Conservation (phyloP, 2,888 invertebrate species). For the Diploptera punctata region DNA sequence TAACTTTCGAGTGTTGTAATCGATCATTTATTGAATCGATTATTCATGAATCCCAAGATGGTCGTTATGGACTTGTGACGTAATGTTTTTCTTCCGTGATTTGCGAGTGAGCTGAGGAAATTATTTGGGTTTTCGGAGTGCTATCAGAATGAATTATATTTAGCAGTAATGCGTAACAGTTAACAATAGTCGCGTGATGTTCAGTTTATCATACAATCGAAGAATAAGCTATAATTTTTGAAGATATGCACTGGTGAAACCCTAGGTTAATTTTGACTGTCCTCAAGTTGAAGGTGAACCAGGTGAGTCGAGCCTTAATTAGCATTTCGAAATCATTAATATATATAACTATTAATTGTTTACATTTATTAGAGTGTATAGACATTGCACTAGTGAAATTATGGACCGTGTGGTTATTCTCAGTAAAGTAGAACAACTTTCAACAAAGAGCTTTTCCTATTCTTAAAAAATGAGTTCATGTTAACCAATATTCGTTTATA, state of each 20-base stretch:
- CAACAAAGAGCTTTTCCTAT: constrained; percentile 5
- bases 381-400: no score
- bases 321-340: constrained; percentile 20
- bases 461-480: neutral
- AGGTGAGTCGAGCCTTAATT: constrained; percentile 34
- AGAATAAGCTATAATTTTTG: neutral
- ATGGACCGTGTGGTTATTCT: neutral
- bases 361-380: no score
- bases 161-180: neutral
- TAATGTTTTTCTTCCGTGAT: constrained; percentile 39
- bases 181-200: neutral
- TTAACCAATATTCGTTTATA: neutral
- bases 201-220: neutral
- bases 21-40: neutral
- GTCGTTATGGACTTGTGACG: constrained; percentile 36
- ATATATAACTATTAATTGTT: neutral
- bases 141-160: constrained; percentile 2
- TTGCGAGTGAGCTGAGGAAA: constrained; percentile 28
- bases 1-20: neutral
- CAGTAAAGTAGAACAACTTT: neutral
- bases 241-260: constrained; percentile 30
- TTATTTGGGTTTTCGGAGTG: neutral
- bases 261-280: constrained; percentile 41
- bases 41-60: constrained; percentile 57
- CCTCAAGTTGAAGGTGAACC: constrained; percentile 38